Evolutionary conservation across 1,140 invertebrate species (phyloP).

Genomic region (Coboldia fuscipes): DNA sequence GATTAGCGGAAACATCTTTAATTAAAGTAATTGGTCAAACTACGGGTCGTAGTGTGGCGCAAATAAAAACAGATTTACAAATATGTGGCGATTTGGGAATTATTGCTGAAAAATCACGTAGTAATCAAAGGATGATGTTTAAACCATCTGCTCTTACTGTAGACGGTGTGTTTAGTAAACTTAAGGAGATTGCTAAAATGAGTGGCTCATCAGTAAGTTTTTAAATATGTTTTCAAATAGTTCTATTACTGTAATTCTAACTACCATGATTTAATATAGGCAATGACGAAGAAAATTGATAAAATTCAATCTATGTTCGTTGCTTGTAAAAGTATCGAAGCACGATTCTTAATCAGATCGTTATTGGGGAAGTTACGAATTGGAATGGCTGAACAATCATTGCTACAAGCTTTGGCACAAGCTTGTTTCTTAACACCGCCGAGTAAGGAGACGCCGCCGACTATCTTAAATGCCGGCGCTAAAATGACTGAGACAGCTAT

Average conservation of each 20-base stretch:
- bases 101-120: slow-evolving; percentile 79
- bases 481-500: slow-evolving; percentile 41
- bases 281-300: slow-evolving; percentile 71
- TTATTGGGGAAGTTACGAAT: slow-evolving; percentile 76
- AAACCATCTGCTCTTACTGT: slow-evolving; percentile 43
- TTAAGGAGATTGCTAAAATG: slow-evolving; percentile 80
- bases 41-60: slow-evolving; percentile 66
- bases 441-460: slow-evolving; percentile 35
- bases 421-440: slow-evolving; percentile 56
- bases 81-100: slow-evolving; percentile 73
- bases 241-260: slow-evolving; percentile 5
- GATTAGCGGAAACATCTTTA: slow-evolving; percentile 81
- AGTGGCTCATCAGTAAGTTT: slow-evolving; percentile 31
- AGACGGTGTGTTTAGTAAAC: slow-evolving; percentile 55
- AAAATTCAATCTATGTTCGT: slow-evolving; percentile 85
- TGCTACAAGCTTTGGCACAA: slow-evolving; percentile 76
- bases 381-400: slow-evolving; percentile 90
- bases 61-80: slow-evolving; percentile 67
- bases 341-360: slow-evolving; percentile 71
- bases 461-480: slow-evolving; percentile 35
- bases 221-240: slow-evolving; percentile 1
- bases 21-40: slow-evolving; percentile 90
- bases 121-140: slow-evolving; percentile 78
- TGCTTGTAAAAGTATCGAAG: slow-evolving; percentile 76
- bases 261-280: slow-evolving; percentile 32